These are phyloP conservation scores for Fringilla coelebs DNA, from an alignment of 2,797 vertebrate species.

Conservation along the genomic window DNA sequence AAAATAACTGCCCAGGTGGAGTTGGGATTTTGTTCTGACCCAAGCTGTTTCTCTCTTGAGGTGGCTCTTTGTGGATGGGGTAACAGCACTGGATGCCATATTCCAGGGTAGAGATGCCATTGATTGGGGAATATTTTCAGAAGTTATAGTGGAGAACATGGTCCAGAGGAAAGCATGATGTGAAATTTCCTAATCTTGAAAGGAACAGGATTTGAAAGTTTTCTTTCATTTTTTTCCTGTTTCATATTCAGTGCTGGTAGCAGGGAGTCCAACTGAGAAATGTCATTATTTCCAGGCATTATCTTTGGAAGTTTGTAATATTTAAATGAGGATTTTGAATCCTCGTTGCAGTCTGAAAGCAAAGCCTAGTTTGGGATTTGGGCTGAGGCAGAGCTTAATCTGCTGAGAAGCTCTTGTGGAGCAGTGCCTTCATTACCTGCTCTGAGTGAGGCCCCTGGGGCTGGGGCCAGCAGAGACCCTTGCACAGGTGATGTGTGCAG, in stretches of 20 bases:
- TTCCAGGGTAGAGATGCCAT: neutral
- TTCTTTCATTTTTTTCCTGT: neutral
- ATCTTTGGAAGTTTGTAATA: neutral
- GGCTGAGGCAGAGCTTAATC: neutral
- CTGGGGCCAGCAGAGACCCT: neutral
- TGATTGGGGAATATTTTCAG: neutral
- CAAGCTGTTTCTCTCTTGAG: rapidly evolving
- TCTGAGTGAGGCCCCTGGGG: neutral
- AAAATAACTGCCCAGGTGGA: neutral
- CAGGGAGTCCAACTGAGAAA: neutral
- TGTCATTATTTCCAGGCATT: neutral
- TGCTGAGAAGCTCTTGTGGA: neutral
- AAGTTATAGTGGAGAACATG: neutral
- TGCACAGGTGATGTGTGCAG: neutral
- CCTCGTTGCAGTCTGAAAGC: neutral
- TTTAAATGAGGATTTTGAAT: neutral
- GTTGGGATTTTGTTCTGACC: neutral
- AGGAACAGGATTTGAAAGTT: neutral
- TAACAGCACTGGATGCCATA: neutral
- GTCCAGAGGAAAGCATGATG: neutral
- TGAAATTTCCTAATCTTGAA: neutral
- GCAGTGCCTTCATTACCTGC: neutral
- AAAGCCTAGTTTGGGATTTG: neutral
- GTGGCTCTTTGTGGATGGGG: neutral
- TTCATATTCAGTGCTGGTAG: neutral